phyloP scores from a whole-genome alignment of 2,113 vertebrate species.

The Psittacus erithacus region DNA sequence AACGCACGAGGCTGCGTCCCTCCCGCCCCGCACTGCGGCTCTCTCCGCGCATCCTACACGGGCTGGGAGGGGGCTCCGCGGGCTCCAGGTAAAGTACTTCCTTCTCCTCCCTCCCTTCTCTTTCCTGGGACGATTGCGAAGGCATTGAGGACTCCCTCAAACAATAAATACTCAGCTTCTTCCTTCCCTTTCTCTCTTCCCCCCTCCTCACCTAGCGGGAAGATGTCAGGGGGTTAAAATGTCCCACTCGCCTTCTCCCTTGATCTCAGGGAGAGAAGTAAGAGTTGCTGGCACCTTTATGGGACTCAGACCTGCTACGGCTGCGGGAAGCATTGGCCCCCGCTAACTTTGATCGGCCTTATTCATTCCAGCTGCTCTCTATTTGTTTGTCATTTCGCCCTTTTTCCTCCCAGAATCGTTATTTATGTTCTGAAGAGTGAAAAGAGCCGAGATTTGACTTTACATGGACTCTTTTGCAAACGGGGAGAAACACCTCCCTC shows the following conservation, averaged over 20 bases:
- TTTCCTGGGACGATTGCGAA: background rate
- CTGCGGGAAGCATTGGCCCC: background rate
- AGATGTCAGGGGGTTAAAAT: slow-evolving; percentile 58
- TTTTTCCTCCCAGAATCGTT: slow-evolving; percentile 66
- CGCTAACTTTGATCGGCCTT: slow-evolving; percentile 75
- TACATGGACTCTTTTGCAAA: background rate
- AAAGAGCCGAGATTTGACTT: background rate
- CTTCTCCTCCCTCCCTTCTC: background rate
- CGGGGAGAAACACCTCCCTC: background rate
- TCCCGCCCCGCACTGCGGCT: rapidly evolving
- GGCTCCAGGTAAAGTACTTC: background rate
- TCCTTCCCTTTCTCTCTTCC: background rate
- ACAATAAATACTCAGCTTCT: background rate
- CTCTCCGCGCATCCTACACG: background rate
- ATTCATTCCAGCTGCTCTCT: slow-evolving; percentile 76
- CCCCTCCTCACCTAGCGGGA: background rate
- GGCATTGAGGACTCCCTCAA: background rate
- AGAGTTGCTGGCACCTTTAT: slow-evolving; percentile 63
- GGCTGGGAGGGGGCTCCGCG: background rate
- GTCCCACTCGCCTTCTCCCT: slow-evolving; percentile 23
- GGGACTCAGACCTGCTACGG: slow-evolving; percentile 50
- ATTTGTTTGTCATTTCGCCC: slow-evolving; percentile 74
- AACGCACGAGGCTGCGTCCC: background rate
- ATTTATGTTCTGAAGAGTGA: slow-evolving; percentile 65
- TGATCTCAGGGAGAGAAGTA: slow-evolving; percentile 49